Percentiles rank a stretch among this genome's conserved stretches.
Evolutionary conservation across 2,113 vertebrate species (phyloP).

Genomic region (Odocoileus virginianus): DNA sequence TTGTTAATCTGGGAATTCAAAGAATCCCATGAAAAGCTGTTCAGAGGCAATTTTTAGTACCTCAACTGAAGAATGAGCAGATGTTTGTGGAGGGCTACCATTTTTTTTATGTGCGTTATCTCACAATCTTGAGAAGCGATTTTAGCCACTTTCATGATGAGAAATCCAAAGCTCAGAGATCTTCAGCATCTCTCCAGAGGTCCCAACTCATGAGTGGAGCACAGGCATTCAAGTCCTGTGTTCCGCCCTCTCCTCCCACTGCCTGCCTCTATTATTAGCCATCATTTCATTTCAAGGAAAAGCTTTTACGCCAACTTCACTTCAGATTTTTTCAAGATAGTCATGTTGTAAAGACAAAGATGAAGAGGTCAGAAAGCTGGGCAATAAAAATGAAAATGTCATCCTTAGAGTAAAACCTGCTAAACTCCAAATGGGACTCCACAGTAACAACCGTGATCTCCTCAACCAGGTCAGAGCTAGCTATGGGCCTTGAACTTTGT

Average conservation of each 20-base stretch:
- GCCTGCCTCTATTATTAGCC: not conserved
- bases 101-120: not conserved
- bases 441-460: not conserved
- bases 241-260: not conserved
- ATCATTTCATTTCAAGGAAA: not conserved
- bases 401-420: not conserved
- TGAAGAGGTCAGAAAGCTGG: not conserved
- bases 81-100: not conserved
- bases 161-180: not conserved
- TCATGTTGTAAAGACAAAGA: not conserved
- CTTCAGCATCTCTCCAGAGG: not conserved
- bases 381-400: not conserved
- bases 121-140: not conserved
- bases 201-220: no score
- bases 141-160: not conserved
- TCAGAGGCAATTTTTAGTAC: not conserved
- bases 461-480: not conserved
- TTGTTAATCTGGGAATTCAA: not conserved
- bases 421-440: not conserved
- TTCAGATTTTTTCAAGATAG: not conserved
- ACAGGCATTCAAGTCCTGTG: not conserved
- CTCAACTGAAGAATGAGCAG: not conserved
- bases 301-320: not conserved
- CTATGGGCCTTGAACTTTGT: not conserved
- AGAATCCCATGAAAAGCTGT: not conserved